These are phyloP conservation scores for Oreortyx pictus DNA, from an alignment of 2,797 vertebrate genomes.

Conservation along the genomic window DNA sequence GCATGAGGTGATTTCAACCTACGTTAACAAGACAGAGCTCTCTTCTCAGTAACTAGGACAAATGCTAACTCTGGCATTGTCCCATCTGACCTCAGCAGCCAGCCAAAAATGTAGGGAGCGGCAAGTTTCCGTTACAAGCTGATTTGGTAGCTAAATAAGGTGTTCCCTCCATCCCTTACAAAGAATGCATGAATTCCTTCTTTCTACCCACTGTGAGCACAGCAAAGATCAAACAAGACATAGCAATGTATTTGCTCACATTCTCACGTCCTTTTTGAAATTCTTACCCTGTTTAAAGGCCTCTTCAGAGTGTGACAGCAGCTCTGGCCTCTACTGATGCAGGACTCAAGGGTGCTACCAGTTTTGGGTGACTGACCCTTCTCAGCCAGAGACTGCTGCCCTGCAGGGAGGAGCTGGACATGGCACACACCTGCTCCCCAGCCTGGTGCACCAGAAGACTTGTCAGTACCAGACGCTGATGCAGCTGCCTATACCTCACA, in stretches of 20 bases:
- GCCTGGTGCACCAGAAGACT: background rate
- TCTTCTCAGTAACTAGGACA: background rate
- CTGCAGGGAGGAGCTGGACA: background rate
- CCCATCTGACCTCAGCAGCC: slow-evolving; percentile 33
- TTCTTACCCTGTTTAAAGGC: background rate
- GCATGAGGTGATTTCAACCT: background rate
- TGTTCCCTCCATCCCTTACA: slow-evolving; percentile 32
- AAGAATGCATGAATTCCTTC: slow-evolving; percentile 30
- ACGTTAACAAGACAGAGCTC: background rate
- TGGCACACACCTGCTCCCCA: background rate
- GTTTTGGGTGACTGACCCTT: background rate
- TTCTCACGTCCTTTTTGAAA: slow-evolving; percentile 16
- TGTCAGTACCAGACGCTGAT: background rate
- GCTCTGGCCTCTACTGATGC: background rate
- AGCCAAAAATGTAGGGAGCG: slow-evolving; percentile 61
- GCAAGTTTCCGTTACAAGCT: background rate
- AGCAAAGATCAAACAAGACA: background rate
- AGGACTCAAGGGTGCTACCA: background rate
- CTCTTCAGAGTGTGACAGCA: background rate
- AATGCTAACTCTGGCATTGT: background rate
- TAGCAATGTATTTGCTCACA: background rate
- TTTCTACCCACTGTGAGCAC: accelerated
- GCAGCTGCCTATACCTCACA: background rate
- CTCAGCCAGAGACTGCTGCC: background rate
- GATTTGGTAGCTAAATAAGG: background rate